These are phyloP conservation scores for Aurelia coerulea DNA, from an alignment of 30 jellyfish, hydroid and myxozoan species.

Conservation along the genomic window DNA sequence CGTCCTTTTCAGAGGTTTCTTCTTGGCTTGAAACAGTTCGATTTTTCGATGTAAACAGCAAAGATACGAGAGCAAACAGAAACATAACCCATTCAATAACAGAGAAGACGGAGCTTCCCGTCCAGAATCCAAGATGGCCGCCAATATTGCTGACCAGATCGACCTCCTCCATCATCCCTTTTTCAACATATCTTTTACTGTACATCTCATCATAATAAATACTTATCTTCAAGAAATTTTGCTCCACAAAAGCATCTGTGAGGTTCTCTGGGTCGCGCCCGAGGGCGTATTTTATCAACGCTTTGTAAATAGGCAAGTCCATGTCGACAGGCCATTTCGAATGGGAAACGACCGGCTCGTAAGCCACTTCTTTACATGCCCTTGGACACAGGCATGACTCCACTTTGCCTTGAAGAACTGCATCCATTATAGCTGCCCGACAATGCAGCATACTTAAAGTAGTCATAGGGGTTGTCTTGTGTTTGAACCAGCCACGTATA, in stretches of 20 bases:
- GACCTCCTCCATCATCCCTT: slow-evolving; percentile 7
- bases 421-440: not conserved
- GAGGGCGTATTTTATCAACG: not conserved
- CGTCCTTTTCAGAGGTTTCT: not conserved
- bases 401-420: not conserved
- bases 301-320: slow-evolving; percentile 13
- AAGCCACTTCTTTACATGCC: slow-evolving; percentile 37
- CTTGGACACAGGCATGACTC: slow-evolving; percentile 27
- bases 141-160: slow-evolving; percentile 46
- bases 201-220: slow-evolving; percentile 35
- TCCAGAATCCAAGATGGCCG: slow-evolving; percentile 74
- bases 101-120: slow-evolving; percentile 54
- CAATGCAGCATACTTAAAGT: slow-evolving; percentile 58
- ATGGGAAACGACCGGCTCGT: slow-evolving; percentile 2
- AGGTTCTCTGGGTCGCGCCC: slow-evolving; percentile 16
- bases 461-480: not conserved
- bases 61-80: not conserved
- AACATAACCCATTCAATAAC: slow-evolving; percentile 25
- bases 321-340: slow-evolving; percentile 54
- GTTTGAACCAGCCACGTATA: not conserved
- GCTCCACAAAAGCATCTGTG: slow-evolving; percentile 13
- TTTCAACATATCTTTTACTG: not conserved
- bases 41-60: not conserved
- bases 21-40: not conserved
- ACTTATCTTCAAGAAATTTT: slow-evolving; percentile 15